Percentiles rank a stretch among this genome's conserved stretches.
These are phyloP conservation scores for Tragelaphus buxtoni DNA, from an alignment of 2,113 vertebrate species.

Conservation along the genomic window DNA sequence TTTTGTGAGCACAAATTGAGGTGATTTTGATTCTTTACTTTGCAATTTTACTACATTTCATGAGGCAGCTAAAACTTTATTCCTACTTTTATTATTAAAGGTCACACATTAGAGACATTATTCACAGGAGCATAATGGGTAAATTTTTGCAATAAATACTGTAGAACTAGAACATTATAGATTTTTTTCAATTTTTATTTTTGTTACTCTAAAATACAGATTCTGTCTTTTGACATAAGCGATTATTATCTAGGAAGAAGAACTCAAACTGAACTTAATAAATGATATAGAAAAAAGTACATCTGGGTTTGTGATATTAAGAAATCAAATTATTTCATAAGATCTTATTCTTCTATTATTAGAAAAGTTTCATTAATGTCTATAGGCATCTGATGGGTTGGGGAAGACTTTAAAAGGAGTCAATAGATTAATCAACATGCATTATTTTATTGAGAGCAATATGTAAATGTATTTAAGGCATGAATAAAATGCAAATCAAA, in stretches of 20 bases:
- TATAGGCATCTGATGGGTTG: too few species aligned
- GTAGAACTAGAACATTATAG: background rate
- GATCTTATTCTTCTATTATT: too few species aligned
- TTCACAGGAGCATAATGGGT: background rate
- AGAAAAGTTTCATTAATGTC: too few species aligned
- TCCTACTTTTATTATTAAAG: conserved; percentile 32
- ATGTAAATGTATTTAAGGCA: background rate
- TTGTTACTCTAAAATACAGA: background rate
- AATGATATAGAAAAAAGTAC: background rate
- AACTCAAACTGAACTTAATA: background rate
- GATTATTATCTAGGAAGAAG: background rate
- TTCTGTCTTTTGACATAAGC: background rate
- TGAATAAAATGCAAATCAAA: background rate
- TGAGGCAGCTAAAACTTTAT: background rate
- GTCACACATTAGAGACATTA: background rate
- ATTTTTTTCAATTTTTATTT: background rate
- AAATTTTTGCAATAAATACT: background rate
- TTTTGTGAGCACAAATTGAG: background rate
- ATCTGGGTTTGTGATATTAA: too few species aligned
- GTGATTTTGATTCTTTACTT: conserved; percentile 40
- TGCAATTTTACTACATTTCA: conserved; percentile 50
- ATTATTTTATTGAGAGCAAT: background rate
- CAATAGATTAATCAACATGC: background rate
- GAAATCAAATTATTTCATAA: too few species aligned
- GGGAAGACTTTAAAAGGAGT: background rate